phyloP scores from a whole-genome alignment of 1,140 invertebrate species.

The Drosophila ogumai region DNA sequence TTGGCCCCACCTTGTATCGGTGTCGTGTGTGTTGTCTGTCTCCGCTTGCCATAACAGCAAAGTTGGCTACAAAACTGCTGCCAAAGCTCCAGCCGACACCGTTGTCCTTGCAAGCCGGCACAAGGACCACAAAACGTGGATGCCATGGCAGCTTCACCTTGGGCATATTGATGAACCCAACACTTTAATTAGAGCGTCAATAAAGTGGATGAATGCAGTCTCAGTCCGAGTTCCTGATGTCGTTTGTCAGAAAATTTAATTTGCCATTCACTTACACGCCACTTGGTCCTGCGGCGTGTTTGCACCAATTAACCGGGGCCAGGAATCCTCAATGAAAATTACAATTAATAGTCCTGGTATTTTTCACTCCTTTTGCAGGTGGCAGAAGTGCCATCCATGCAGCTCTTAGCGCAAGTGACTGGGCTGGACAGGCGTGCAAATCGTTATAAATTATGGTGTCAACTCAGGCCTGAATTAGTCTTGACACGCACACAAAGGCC shows the following conservation, averaged over 20 bases:
- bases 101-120: constrained; percentile 33
- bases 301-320: constrained; percentile 40
- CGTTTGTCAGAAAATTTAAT: constrained; percentile 38
- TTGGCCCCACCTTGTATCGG: constrained; percentile 45
- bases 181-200: constrained; percentile 76
- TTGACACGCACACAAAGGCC: constrained; percentile 59
- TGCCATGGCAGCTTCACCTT: constrained; percentile 53
- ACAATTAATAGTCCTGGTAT: constrained; percentile 48
- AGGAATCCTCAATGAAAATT: constrained; percentile 28
- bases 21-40: constrained; percentile 57
- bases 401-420: constrained; percentile 28
- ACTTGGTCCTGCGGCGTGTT: constrained; percentile 46
- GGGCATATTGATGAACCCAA: constrained; percentile 52
- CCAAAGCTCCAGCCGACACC: constrained; percentile 25
- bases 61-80: constrained; percentile 56
- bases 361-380: constrained; percentile 48
- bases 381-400: constrained; percentile 11
- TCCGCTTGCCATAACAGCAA: constrained; percentile 53
- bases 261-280: constrained; percentile 42
- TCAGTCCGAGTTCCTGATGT: constrained; percentile 9
- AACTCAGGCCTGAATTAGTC: constrained; percentile 67
- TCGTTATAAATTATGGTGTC: constrained; percentile 78
- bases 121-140: constrained; percentile 15
- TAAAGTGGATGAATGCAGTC: constrained; percentile 67
- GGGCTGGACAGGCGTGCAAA: constrained; percentile 41